Conservation (phyloP, 2,888 invertebrate species). For the Petrolisthes manimaculis region DNA sequence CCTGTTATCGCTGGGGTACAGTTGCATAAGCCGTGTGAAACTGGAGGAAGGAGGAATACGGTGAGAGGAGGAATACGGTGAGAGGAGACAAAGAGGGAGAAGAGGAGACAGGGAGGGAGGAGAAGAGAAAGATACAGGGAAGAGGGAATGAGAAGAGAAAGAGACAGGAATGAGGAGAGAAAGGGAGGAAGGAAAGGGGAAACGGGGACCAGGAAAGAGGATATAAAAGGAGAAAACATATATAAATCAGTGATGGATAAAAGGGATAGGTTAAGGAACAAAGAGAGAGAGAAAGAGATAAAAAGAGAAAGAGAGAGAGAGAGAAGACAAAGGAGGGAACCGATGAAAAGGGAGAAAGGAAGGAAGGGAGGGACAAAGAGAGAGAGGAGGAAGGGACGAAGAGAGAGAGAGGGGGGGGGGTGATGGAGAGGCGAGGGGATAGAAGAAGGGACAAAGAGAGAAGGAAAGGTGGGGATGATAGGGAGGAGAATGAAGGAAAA, state of each 20-base stretch:
- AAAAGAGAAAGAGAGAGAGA: neutral
- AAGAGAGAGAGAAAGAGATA: too few species aligned
- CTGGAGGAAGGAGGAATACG: neutral
- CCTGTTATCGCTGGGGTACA: too few species aligned
- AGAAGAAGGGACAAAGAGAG: neutral
- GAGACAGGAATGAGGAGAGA: too few species aligned
- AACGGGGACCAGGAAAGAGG: neutral
- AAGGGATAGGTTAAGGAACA: too few species aligned
- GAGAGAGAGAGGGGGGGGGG: conserved; percentile 2
- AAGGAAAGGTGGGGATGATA: neutral
- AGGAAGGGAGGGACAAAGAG: neutral
- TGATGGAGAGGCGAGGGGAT: neutral
- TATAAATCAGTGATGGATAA: neutral
- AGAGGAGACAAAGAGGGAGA: neutral
- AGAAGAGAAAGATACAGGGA: too few species aligned
- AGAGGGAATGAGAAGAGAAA: too few species aligned
- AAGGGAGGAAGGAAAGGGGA: too few species aligned
- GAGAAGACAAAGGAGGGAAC: neutral
- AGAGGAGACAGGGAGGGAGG: neutral
- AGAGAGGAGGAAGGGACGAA: too few species aligned
- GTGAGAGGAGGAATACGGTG: neutral
- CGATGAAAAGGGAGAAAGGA: neutral
- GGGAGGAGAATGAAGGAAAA: neutral
- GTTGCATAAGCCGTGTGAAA: too few species aligned
- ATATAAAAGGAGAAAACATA: neutral